Percentiles rank a stretch among this genome's conserved stretches.
phyloP scores from a whole-genome alignment of 2,888 invertebrate species.

The Lasiommata megera region DNA sequence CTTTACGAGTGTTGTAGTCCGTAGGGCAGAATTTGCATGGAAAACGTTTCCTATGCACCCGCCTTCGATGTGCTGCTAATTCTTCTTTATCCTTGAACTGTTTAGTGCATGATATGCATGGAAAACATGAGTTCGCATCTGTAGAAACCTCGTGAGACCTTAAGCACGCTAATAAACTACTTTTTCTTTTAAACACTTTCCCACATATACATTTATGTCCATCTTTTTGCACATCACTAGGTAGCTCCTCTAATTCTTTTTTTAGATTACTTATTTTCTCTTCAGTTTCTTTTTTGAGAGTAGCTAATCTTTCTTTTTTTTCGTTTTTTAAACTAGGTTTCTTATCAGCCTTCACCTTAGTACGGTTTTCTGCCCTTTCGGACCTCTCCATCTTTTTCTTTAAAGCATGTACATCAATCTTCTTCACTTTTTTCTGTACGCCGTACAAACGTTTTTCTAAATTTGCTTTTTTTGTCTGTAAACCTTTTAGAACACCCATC shows the following conservation, averaged over 20 bases:
- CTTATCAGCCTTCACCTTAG: slow-evolving; percentile 36
- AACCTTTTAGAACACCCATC: slow-evolving; percentile 49
- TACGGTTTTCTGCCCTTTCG: slow-evolving; percentile 42
- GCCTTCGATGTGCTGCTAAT: slow-evolving; percentile 55
- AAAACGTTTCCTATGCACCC: slow-evolving; percentile 62
- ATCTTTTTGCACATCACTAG: slow-evolving; percentile 41
- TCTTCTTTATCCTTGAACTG: slow-evolving; percentile 62
- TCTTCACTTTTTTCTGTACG: slow-evolving; percentile 30
- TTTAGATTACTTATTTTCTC: slow-evolving; percentile 19
- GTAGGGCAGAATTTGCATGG: slow-evolving; percentile 75
- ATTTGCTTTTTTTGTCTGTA: slow-evolving; percentile 49
- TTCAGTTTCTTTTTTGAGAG: slow-evolving; percentile 24
- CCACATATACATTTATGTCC: slow-evolving; percentile 70
- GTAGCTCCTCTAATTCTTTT: slow-evolving; percentile 21
- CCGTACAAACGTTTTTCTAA: slow-evolving; percentile 40
- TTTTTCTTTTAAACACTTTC: slow-evolving; percentile 55
- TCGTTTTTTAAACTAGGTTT: slow-evolving; percentile 23
- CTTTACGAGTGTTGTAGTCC: slow-evolving; percentile 67
- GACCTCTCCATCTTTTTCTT: slow-evolving; percentile 29
- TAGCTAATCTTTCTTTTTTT: slow-evolving; percentile 20
- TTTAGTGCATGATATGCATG: slow-evolving; percentile 59
- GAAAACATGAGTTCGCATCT: slow-evolving; percentile 42
- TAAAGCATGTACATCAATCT: slow-evolving; percentile 15
- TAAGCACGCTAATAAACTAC: slow-evolving; percentile 67
- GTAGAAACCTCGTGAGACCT: slow-evolving; percentile 56